These are phyloP conservation scores for Fundulus diaphanus DNA, from an alignment of 2,797 vertebrate species.

Conservation along the genomic window DNA sequence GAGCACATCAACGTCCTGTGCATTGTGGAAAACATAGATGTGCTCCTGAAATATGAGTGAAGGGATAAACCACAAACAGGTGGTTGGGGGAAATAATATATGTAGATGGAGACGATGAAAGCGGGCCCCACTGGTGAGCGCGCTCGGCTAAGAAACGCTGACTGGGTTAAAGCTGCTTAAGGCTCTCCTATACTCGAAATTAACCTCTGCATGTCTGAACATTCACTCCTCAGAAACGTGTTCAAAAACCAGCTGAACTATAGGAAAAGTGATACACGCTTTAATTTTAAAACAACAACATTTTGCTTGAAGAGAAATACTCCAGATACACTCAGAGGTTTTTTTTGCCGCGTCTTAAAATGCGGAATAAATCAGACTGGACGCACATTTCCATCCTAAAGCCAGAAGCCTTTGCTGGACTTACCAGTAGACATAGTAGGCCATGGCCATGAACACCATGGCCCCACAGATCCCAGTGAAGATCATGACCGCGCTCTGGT, in stretches of 20 bases:
- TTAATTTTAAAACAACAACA: background rate
- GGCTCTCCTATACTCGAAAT: constrained; percentile 38
- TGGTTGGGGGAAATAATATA: background rate
- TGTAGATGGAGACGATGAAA: constrained; percentile 2
- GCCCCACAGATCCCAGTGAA: constrained; percentile 90
- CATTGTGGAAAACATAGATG: background rate
- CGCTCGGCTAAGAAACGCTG: constrained; percentile 58
- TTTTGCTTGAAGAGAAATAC: background rate
- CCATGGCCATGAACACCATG: constrained; percentile 87
- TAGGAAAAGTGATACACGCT: background rate
- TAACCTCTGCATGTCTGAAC: constrained; percentile 11
- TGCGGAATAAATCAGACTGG: background rate
- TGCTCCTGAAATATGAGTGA: background rate
- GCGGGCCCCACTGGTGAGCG: constrained; percentile 24
- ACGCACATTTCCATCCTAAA: background rate
- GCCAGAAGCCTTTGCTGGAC: constrained; percentile 45
- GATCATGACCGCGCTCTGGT: constrained; percentile 87
- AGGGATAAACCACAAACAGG: background rate
- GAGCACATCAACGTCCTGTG: background rate
- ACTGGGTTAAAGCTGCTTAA: constrained; percentile 74
- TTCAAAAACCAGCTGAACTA: background rate
- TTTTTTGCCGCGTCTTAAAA: background rate
- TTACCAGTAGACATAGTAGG: constrained; percentile 97
- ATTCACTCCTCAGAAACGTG: background rate
- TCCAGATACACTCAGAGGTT: background rate